phyloP scores from a whole-genome alignment of 1,140 invertebrate genomes.

The Plutomurus gul region DNA sequence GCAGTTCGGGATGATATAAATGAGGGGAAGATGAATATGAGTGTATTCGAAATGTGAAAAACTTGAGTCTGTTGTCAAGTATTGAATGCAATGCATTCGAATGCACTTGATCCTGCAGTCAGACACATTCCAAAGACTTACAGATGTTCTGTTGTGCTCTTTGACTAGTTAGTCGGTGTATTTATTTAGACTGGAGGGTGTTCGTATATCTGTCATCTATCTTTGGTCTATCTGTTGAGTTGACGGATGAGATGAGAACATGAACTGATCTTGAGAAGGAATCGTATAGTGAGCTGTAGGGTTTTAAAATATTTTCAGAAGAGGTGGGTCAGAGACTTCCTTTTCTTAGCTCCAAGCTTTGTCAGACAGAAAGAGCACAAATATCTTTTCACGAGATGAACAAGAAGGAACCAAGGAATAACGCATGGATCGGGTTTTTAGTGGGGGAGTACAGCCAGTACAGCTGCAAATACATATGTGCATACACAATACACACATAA shows the following conservation, averaged over 20 bases:
- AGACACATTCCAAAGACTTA: neutral
- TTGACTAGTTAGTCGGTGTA: neutral
- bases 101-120: constrained; percentile 12
- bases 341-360: neutral
- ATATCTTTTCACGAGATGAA: neutral
- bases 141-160: neutral
- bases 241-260: constrained; percentile 19
- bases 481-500: neutral
- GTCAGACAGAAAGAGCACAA: neutral
- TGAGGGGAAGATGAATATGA: neutral
- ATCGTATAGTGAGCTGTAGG: neutral
- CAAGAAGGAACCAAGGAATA: neutral
- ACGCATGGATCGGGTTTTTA: neutral
- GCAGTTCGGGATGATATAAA: no score
- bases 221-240: constrained; percentile 20
- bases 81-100: neutral
- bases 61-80: constrained; percentile 5
- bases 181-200: constrained; percentile 25
- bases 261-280: constrained; percentile 24
- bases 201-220: neutral
- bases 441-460: neutral
- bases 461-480: neutral
- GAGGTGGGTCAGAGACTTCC: constrained; percentile 10
- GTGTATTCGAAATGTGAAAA: neutral
- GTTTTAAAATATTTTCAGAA: constrained; percentile 22